These are phyloP conservation scores for Isaurus tuberculatus DNA, from an alignment of 92 coral and sea anemone genomes.

Conservation along the genomic window DNA sequence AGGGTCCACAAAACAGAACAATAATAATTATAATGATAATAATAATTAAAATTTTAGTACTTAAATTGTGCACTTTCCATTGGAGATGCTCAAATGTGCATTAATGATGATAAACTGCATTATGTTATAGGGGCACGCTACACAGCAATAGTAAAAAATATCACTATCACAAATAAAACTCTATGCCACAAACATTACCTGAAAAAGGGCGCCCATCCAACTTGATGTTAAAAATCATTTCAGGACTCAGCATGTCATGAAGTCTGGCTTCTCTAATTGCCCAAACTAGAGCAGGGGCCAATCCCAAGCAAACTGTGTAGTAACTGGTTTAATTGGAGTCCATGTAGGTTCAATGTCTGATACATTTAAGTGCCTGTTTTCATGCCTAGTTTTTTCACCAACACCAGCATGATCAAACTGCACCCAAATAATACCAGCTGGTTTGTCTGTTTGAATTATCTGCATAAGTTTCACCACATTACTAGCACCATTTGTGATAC, in stretches of 20 bases:
- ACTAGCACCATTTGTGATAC: too few relatives aligned
- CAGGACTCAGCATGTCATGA: slow-evolving; percentile 11
- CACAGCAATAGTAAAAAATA: not conserved
- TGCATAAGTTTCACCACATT: too few relatives aligned
- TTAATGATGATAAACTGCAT: slow-evolving; percentile 3
- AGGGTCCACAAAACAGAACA: slow-evolving; percentile 5
- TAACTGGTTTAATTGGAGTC: too few relatives aligned
- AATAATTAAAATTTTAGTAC: not conserved
- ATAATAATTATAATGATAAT: not conserved
- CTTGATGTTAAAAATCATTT: slow-evolving; percentile 19
- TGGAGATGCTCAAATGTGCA: slow-evolving; percentile 6
- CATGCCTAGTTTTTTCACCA: too few relatives aligned
- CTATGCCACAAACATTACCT: slow-evolving; percentile 7
- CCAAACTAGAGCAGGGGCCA: slow-evolving; percentile 17
- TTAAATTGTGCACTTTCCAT: slow-evolving; percentile 13
- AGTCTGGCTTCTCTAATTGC: slow-evolving; percentile 20
- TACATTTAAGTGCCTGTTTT: too few relatives aligned
- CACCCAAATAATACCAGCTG: too few relatives aligned
- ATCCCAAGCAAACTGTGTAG: too few relatives aligned
- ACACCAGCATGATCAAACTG: too few relatives aligned
- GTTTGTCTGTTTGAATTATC: too few relatives aligned
- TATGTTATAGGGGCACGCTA: slow-evolving; percentile 1
- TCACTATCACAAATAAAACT: slow-evolving; percentile 7
- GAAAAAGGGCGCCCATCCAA: slow-evolving; percentile 14
- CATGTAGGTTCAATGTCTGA: too few relatives aligned